Evolutionary conservation across 2,888 invertebrate genomes (phyloP), one percentile per base, ranked within the genome.

Genomic region (Dyspetes luteomarginatus): DNA sequence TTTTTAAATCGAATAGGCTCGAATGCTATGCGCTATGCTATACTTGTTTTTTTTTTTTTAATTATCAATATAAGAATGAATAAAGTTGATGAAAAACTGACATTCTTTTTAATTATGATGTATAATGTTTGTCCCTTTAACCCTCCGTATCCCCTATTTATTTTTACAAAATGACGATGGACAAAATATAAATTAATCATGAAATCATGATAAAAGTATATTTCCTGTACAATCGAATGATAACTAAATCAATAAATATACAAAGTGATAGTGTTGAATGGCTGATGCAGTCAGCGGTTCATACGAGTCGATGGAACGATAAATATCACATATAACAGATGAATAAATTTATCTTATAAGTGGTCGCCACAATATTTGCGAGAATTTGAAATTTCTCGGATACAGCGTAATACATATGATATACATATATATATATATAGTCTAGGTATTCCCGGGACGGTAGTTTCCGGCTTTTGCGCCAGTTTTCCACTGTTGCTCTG

Each of bases 401-500:
- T 58, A 22, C 7, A 41, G 36, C 43, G 65, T 75, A 69, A 65
- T 58, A 22, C 52, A 48, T 60, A 48, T 15, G 26, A 15, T n/a
- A 41, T 12, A n/a, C n/a, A n/a, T n/a, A n/a, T n/a, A n/a, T n/a
- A n/a, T n/a, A n/a, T n/a, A n/a, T n/a, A n/a, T n/a, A n/a, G n/a
- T 7, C 60, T 17, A 12, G 28, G 41, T 71, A 82, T 82, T 80
- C 75, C 82, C 82, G 71, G 48, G 69, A 28, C 43, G 65, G 65
- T 74, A 62, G 77, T 81, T 75, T 79, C 74, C 45, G 65, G 74
- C 67, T 58, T 82, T 79, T 79, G 56, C 56, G 56, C 67, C 71
- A 71, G 81, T 78, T 78, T 73, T 74, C 73, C 74, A 65, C 62
- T 65, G 71, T 65, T 60, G 55, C 55, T 55, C 28, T 22, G 24